phyloP scores from a whole-genome alignment of 2,888 invertebrate genomes.

The Philonicus albiceps region DNA sequence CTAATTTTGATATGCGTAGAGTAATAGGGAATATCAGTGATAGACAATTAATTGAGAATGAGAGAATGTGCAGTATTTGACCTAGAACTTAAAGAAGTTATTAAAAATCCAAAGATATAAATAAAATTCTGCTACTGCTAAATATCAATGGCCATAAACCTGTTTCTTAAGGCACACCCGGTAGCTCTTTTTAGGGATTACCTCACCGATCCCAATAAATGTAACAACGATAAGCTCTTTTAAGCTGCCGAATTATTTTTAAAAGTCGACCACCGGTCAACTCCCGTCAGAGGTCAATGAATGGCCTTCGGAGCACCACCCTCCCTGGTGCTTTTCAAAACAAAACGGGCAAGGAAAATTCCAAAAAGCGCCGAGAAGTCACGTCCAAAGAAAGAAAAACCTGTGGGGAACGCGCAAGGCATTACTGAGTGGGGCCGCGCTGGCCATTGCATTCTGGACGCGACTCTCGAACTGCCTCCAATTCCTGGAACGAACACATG shows the following conservation, averaged over 20 bases:
- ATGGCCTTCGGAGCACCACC: conserved; percentile 36
- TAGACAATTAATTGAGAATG: too few species aligned
- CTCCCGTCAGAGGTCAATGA: conserved; percentile 29
- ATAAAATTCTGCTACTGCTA: neutral
- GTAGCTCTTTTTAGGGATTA: neutral
- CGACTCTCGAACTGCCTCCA: conserved; percentile 16
- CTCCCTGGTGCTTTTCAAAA: conserved; percentile 12
- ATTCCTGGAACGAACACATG: conserved; percentile 38
- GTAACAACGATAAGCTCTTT: neutral
- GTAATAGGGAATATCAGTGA: too few species aligned
- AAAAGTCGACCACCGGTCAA: neutral
- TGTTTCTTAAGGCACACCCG: neutral
- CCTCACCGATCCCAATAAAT: neutral
- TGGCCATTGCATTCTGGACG: conserved; percentile 36
- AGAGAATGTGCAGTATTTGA: too few species aligned
- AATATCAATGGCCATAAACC: neutral
- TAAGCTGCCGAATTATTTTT: neutral
- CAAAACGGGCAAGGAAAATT: conserved; percentile 23
- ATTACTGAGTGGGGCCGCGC: neutral
- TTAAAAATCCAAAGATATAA: neutral
- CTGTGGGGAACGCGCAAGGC: neutral
- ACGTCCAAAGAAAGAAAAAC: conserved; percentile 24
- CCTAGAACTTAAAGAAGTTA: neutral
- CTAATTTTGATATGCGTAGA: too few species aligned
- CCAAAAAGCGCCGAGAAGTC: conserved; percentile 11